These are phyloP conservation scores for Drosophila leonis DNA, from an alignment of 2,888 invertebrate genomes.

Conservation along the genomic window DNA sequence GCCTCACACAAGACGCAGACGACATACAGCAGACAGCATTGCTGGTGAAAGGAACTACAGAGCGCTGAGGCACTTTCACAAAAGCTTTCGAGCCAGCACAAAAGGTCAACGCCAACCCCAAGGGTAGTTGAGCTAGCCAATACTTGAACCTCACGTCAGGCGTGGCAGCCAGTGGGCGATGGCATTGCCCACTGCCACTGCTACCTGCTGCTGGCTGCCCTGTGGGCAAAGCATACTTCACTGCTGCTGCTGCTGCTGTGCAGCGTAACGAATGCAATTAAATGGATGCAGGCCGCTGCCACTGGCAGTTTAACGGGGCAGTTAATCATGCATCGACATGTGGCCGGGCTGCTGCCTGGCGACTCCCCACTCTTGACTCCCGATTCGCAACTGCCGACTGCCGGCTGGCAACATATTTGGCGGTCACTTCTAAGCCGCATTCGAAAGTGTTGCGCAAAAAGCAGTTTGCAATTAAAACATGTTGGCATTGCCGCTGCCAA, in stretches of 20 bases:
- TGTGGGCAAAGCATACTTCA: slow-evolving; percentile 48
- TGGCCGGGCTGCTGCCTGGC: slow-evolving; percentile 25
- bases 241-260: slow-evolving; percentile 26
- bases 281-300: slow-evolving; percentile 74
- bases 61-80: slow-evolving; percentile 63
- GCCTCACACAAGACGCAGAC: background rate
- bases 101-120: slow-evolving; percentile 52
- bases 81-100: slow-evolving; percentile 57
- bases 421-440: slow-evolving; percentile 77
- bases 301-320: slow-evolving; percentile 68
- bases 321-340: slow-evolving; percentile 83
- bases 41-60: slow-evolving; percentile 69
- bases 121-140: slow-evolving; percentile 50
- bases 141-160: slow-evolving; percentile 44
- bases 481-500: slow-evolving; percentile 58
- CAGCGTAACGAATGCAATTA: slow-evolving; percentile 75
- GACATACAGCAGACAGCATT: slow-evolving; percentile 21
- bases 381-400: slow-evolving; percentile 19
- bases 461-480: slow-evolving; percentile 81
- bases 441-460: slow-evolving; percentile 81
- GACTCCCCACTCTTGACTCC: slow-evolving; percentile 22
- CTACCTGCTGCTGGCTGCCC: slow-evolving; percentile 45
- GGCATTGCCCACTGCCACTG: slow-evolving; percentile 59
- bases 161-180: slow-evolving; percentile 50
- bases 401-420: slow-evolving; percentile 61